Base-by-base conservation (phyloP, 2,888 invertebrate genomes). In the Drosophila vallismaia region DNA sequence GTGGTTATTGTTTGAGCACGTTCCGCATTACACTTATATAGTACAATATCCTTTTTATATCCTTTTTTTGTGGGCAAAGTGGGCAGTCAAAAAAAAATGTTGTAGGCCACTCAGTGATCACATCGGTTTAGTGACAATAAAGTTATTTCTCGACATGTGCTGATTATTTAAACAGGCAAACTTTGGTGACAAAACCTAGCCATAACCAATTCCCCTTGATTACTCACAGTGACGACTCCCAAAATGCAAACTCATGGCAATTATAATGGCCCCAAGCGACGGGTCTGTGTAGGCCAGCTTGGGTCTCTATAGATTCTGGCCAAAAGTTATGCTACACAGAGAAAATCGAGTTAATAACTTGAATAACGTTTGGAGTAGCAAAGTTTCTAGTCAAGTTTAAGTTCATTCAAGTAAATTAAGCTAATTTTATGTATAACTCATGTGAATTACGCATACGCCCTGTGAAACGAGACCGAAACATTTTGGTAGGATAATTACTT, bases 181-280 rank as follows among this genome's bases (percentile, higher is more conserved):
- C 56, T 12, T 14, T n/a, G 8, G 44, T 14, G 9, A n/a, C 7
- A 2, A 12, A 42, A 45, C 66, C 12, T 51, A 63, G 63, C 67
- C 63, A 67, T 67, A 29, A 44, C 68, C 63, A 68, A 71, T 71
- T 71, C 19, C 50, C 28, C 0, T 19, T 33, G 24, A 56, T 46
- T 28, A 24, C 26, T 26, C 36, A 26, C 12, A 14, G 14, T 24
- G 29, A 24, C 24, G 51, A 10, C 51, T 46, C 51, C 71, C 59
- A 40, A 48, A 46, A 48, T 69, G 62, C 72, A 52, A 53, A 60
- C 72, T 54, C 73, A 54, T 71, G 72, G 53, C 63, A 62, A 62
- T 69, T 69, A 69, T 71, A 50, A 36, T 50, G 63, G 49, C 44
- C 71, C 71, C 49, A 62, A 71, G 72, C 38, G 49, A 26, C 52